phyloP scores from a whole-genome alignment of 2,797 vertebrate species.

The Prionace glauca region DNA sequence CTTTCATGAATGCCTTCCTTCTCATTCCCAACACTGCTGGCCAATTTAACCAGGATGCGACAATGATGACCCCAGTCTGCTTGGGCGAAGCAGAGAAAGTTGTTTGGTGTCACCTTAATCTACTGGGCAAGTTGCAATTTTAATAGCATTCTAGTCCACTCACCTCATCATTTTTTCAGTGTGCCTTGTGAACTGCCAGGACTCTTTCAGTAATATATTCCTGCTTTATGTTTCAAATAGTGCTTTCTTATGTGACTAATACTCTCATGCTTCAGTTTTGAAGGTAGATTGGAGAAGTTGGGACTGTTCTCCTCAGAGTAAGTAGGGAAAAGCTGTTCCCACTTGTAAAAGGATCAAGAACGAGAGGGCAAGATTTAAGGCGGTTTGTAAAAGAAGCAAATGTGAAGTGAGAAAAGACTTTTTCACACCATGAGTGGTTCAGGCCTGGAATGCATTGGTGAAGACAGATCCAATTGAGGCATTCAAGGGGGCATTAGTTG shows the following conservation, averaged over 20 bases:
- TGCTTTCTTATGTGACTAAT: not conserved
- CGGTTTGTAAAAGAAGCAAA: too few relatives aligned
- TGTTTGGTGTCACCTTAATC: not conserved
- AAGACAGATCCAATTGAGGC: too few relatives aligned
- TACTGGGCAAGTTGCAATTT: not conserved
- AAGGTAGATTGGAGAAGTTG: too few relatives aligned
- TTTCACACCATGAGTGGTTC: too few relatives aligned
- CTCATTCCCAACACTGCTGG: not conserved
- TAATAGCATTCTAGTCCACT: not conserved
- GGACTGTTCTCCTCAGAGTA: too few relatives aligned
- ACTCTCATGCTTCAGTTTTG: too few relatives aligned
- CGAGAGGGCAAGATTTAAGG: too few relatives aligned
- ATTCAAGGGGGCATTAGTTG: too few relatives aligned
- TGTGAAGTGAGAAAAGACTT: too few relatives aligned
- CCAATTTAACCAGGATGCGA: not conserved
- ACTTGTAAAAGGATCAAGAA: too few relatives aligned
- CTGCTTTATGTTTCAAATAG: not conserved
- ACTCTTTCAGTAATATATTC: not conserved
- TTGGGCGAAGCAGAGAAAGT: not conserved
- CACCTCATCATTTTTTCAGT: not conserved
- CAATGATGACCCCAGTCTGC: not conserved
- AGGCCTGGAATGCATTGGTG: too few relatives aligned
- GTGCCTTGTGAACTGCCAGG: not conserved
- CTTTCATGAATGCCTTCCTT: not conserved
- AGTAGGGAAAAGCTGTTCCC: too few relatives aligned